Evolutionary conservation across 2,888 invertebrate species (phyloP).

Genomic region (Bugula neritina): DNA sequence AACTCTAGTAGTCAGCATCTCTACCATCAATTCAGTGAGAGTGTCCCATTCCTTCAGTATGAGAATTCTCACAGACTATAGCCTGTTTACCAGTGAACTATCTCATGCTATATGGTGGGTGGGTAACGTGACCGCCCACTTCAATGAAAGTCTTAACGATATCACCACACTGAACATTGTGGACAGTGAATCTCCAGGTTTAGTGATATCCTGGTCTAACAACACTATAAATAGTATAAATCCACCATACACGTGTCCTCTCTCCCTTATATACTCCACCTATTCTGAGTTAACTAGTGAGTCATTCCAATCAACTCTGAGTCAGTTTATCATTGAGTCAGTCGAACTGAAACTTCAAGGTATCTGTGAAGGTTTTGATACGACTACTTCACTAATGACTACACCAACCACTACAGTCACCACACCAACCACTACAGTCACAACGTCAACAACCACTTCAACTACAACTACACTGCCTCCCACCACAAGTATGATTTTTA

Average conservation of each 20-base stretch:
- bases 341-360: neutral
- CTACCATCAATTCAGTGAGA: neutral
- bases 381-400: neutral
- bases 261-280: conserved; percentile 13
- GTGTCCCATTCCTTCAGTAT: conserved; percentile 1
- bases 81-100: conserved; percentile 1
- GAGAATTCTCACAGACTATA: conserved; percentile 7
- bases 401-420: conserved; percentile 8
- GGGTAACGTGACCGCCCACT: conserved; percentile 8
- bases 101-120: conserved; percentile 22
- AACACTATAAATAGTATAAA: conserved; percentile 14
- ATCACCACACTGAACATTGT: neutral
- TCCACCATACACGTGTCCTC: conserved; percentile 14
- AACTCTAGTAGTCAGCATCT: neutral
- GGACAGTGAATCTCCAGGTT: neutral
- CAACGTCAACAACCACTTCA: neutral
- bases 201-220: conserved; percentile 2
- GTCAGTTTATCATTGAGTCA: neutral
- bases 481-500: neutral
- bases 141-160: neutral
- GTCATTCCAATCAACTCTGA: neutral
- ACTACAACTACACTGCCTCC: neutral
- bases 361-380: conserved; percentile 4
- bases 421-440: neutral
- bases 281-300: neutral